A percentile compares a stretch with the other conserved stretches of the same genome.
phyloP scores from a whole-genome alignment of 2,113 vertebrate genomes.

The Pelobates fuscus region DNA sequence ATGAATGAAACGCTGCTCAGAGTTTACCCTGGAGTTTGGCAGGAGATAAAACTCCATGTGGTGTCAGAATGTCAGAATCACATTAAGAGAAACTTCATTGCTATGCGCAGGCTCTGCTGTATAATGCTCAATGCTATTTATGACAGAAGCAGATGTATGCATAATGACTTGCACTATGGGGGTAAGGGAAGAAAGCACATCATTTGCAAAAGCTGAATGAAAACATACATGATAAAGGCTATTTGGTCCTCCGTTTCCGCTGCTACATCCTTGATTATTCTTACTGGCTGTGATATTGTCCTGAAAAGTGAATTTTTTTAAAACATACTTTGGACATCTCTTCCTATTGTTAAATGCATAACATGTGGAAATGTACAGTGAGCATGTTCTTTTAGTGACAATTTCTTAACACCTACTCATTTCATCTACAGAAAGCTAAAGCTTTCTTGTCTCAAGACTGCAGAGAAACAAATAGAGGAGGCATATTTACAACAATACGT shows the following conservation, averaged over 20 bases:
- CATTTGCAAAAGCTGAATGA: not conserved
- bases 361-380: no score
- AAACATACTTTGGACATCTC: no score
- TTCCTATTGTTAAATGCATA: no score
- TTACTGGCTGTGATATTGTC: no score
- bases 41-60: slow-evolving; percentile 40
- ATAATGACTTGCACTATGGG: slow-evolving; percentile 4
- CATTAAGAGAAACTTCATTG: slow-evolving; percentile 26
- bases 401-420: no score
- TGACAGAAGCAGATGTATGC: slow-evolving; percentile 23
- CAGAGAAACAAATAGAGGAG: no score
- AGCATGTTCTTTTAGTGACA: no score
- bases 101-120: not conserved
- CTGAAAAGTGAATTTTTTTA: no score
- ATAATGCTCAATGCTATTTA: slow-evolving; percentile 22
- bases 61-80: slow-evolving; percentile 1
- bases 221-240: not conserved
- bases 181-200: slow-evolving; percentile 6
- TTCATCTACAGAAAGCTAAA: no score
- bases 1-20: slow-evolving; percentile 33
- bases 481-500: no score
- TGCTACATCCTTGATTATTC: no score
- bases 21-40: slow-evolving; percentile 32
- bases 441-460: no score
- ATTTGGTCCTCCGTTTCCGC: not conserved